These are phyloP conservation scores for Phylloscopus trochiloides DNA, from an alignment of 2,113 vertebrate species.

Conservation along the genomic window DNA sequence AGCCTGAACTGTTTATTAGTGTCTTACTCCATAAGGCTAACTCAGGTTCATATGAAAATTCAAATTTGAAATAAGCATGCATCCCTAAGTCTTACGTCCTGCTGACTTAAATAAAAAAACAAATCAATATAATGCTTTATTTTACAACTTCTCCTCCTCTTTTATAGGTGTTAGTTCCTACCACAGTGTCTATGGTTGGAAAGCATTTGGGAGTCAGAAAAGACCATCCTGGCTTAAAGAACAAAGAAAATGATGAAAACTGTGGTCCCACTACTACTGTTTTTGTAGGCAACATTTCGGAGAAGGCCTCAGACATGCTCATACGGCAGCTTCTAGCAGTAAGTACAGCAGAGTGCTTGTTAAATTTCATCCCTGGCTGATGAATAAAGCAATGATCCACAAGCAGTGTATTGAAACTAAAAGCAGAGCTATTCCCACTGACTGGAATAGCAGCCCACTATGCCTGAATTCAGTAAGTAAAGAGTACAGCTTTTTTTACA, in stretches of 20 bases:
- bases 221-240: conserved; percentile 79
- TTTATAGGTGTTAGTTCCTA: conserved; percentile 86
- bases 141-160: background rate
- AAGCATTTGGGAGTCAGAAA: conserved; percentile 88
- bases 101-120: rapidly evolving
- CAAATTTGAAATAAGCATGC: background rate
- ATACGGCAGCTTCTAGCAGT: conserved; percentile 96
- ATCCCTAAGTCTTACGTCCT: background rate
- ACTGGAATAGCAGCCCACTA: background rate
- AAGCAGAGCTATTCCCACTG: background rate
- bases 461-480: background rate
- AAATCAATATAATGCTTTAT: background rate
- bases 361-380: background rate
- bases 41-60: background rate
- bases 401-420: background rate
- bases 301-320: conserved; percentile 98
- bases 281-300: conserved; percentile 98
- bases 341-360: conserved; percentile 59
- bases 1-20: background rate
- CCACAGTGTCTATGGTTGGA: conserved; percentile 88
- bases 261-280: conserved; percentile 95
- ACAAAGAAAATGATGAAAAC: conserved; percentile 87
- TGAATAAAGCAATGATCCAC: background rate
- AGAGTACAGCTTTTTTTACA: background rate
- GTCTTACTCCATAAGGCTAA: background rate